Base-by-base conservation (phyloP, 2,888 invertebrate genomes). In the Thera obeliscata region DNA sequence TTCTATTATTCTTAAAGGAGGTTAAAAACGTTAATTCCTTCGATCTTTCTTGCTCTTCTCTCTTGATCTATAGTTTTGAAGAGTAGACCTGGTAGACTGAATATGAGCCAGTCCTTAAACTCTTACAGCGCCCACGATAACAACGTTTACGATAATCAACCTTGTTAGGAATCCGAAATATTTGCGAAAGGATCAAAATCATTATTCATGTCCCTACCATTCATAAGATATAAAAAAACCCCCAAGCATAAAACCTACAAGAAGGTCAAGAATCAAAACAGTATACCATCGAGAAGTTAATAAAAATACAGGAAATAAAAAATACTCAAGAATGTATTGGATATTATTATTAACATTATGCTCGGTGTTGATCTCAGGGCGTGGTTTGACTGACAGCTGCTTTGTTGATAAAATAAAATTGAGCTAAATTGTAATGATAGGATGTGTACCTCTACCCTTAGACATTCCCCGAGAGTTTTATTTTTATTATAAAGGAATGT, bases 271-370 rank as follows among this genome's bases (percentile, higher is more conserved):
- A 12, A 60, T 60, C 41, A 33, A 56, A 58, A 48, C 33, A 62
- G 58, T 59, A 62, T 60, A 54, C 41, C 33, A 56, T 52, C 33
- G 41, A 55, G 46, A 33, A 50, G 50, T 22, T 33, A 52, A 33
- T 46, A 7, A 46, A 55, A 38, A 64, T 48, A 56, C 35, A 46
- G 56, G 50, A 61, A 52, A 50, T 46, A 46, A 9, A 38, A 46
- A 55, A 58, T 63, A 60, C 54, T 63, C 43, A 52, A 56, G 64
- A 64, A 67, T 56, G 38, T 54, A 60, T 62, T 52, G 33, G 35
- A 41, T 43, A 56, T 61, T 48, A 56, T 50, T 62, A 58, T 58
- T 54, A 50, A 36, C 4, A 12, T 35, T 22, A 22, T 57, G 22
- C 52, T 33, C 57, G 50, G 33, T 4, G 36, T 46, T 52, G 46